Evolutionary conservation across 2,888 invertebrate genomes (phyloP), one percentile per base, ranked within the genome.

Genomic region (Esperia sulphurella): DNA sequence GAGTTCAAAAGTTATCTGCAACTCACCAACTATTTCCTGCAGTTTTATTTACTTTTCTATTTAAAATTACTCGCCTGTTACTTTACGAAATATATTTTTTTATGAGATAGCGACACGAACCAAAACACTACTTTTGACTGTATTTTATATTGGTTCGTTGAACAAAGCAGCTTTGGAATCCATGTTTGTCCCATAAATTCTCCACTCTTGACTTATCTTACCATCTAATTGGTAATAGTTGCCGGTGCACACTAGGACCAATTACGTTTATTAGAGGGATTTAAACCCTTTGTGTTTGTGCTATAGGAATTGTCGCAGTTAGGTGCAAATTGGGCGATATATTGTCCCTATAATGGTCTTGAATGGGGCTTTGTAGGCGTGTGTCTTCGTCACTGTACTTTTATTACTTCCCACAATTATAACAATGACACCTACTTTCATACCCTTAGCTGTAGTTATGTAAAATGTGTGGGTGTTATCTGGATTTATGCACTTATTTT

Each of bases 261-360:
- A 83, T 84, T 83, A 81, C 69, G 62, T 78, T 76, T 79, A 81
- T 79, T 82, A 77, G 71, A 73, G 71, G 68, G 40, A 29, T 12
- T 28, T 28, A 31, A 43, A 35, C 48, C 53, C 48, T 54, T 49
- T 50, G 50, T 53, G 44, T 49, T 45, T 41, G 41, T 43, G 50
- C 58, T 61, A 65, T 57, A 65, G 62, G 61, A 63, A 71, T 69
- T 73, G 68, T 74, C 65, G 65, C 69, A 65, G 69, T 75, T 66
- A 74, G 68, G 70, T 71, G 76, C 74, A 74, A 80, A 79, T 79
- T 79, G 77, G 72, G 65, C 68, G 59, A 74, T 77, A 77, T 68
- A 73, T 74, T 62, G 72, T 73, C 62, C 68, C 74, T 75, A 73
- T 68, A 64, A 63, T 13, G 10, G 14, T 30, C n/a, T 6, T 47